Conservation (phyloP, 2,113 vertebrate species). For the Gambusia affinis region DNA sequence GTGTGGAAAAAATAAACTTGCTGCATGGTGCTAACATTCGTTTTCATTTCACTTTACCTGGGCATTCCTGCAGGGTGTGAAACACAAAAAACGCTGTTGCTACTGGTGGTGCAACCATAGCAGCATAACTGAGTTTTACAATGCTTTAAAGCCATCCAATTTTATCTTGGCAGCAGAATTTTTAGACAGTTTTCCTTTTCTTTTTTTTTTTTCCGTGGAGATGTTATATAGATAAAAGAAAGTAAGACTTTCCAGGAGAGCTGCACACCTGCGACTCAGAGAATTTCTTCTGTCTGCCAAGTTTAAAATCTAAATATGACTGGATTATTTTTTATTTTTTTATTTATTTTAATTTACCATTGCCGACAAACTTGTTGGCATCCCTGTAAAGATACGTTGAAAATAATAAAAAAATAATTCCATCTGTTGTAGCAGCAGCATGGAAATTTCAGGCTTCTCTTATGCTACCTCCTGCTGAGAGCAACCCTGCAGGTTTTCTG, state of each 20-base stretch:
- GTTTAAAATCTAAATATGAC: background rate
- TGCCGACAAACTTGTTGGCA: background rate
- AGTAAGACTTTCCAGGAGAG: constrained; percentile 3
- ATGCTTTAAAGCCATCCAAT: constrained; percentile 26
- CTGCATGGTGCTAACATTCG: constrained; percentile 10
- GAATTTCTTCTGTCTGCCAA: background rate
- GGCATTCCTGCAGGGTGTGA: constrained; percentile 26
- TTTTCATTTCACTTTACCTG: constrained; percentile 16
- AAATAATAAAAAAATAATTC: background rate
- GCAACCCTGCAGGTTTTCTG: background rate
- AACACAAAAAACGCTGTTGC: constrained; percentile 9
- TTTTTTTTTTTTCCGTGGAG: constrained; percentile 4
- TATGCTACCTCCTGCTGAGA: background rate
- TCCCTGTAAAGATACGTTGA: background rate
- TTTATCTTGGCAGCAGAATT: background rate
- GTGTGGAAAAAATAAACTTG: constrained; percentile 1
- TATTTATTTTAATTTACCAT: no score
- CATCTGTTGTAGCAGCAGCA: background rate
- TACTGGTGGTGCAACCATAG: constrained; percentile 31
- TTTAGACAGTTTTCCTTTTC: background rate
- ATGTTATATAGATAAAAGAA: constrained; percentile 10
- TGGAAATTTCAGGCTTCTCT: background rate
- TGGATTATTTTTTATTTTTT: background rate
- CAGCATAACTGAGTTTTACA: constrained; percentile 33
- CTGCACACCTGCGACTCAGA: constrained; percentile 23